These are phyloP conservation scores for Parauchenoglanis punctatus DNA, from an alignment of 2,797 vertebrate genomes.

Conservation along the genomic window DNA sequence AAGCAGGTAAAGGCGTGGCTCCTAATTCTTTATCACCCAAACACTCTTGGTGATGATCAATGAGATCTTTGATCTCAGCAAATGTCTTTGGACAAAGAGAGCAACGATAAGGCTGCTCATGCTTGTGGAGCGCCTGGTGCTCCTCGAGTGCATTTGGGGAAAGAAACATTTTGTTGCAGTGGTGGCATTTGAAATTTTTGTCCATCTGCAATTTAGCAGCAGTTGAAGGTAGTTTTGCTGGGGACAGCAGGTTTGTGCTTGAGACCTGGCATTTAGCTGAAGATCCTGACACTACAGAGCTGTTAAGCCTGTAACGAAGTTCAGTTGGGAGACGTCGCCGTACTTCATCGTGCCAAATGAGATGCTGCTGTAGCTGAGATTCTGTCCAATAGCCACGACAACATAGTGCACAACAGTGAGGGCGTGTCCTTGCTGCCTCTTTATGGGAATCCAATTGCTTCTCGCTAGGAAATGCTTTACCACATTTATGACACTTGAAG, in stretches of 20 bases:
- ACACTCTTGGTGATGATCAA: slow-evolving; percentile 76
- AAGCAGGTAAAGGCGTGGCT: slow-evolving; percentile 48
- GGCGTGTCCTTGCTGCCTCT: slow-evolving; percentile 68
- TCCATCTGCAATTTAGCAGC: slow-evolving; percentile 48
- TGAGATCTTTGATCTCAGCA: slow-evolving; percentile 70
- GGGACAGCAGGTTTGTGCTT: slow-evolving; percentile 33
- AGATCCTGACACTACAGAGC: slow-evolving; percentile 55
- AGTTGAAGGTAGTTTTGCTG: slow-evolving; percentile 1
- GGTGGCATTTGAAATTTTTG: slow-evolving; percentile 70
- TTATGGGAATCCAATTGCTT: slow-evolving; percentile 71
- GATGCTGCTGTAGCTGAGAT: slow-evolving; percentile 79
- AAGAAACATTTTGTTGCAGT: slow-evolving; percentile 72
- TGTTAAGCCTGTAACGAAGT: slow-evolving; percentile 74
- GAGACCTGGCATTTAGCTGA: slow-evolving; percentile 47
- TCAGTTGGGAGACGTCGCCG: slow-evolving; percentile 77
- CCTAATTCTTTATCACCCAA: slow-evolving; percentile 56
- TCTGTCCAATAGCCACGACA: slow-evolving; percentile 79
- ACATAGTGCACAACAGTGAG: slow-evolving; percentile 76
- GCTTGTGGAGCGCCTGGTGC: slow-evolving; percentile 65
- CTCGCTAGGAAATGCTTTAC: slow-evolving; percentile 77
- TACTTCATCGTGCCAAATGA: slow-evolving; percentile 80
- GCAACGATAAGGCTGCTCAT: slow-evolving; percentile 66
- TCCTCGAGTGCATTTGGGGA: slow-evolving; percentile 66
- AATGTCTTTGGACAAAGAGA: slow-evolving; percentile 72
- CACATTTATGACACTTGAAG: slow-evolving; percentile 80